phyloP scores from a whole-genome alignment of 2,888 invertebrate species.

The Pachymerium ferrugineum region DNA sequence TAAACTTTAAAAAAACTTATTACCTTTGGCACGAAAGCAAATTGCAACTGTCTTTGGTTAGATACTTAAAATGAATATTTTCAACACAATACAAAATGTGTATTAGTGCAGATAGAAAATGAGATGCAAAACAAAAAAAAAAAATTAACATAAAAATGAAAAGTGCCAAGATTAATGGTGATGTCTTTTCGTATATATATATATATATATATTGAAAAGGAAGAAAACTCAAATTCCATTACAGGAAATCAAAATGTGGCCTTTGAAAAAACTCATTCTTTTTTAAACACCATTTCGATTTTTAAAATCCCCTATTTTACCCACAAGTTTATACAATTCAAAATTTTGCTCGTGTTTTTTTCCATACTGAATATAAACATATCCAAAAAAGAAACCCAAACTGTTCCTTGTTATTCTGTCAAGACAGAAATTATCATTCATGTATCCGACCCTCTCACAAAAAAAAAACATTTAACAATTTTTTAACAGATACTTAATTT shows the following conservation, averaged over 20 bases:
- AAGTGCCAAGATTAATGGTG: background rate
- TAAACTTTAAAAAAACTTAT: no score
- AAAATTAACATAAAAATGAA: background rate
- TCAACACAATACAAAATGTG: background rate
- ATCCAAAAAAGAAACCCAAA: background rate
- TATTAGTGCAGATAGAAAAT: background rate
- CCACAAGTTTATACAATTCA: background rate
- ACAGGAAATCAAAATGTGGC: background rate
- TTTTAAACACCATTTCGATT: background rate
- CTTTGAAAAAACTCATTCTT: background rate
- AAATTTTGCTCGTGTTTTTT: no score
- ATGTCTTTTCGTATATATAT: background rate
- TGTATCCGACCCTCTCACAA: background rate
- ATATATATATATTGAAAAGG: no score
- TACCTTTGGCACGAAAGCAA: background rate
- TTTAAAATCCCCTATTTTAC: background rate
- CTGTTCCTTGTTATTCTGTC: background rate
- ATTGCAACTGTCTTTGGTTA: background rate
- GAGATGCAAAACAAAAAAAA: background rate
- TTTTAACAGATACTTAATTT: background rate
- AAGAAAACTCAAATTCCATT: background rate
- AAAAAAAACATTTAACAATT: background rate
- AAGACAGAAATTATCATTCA: background rate
- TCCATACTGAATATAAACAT: background rate
- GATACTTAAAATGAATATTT: background rate